Base-by-base conservation (phyloP, 2,888 invertebrate genomes). In the Ceriagrion tenellum region DNA sequence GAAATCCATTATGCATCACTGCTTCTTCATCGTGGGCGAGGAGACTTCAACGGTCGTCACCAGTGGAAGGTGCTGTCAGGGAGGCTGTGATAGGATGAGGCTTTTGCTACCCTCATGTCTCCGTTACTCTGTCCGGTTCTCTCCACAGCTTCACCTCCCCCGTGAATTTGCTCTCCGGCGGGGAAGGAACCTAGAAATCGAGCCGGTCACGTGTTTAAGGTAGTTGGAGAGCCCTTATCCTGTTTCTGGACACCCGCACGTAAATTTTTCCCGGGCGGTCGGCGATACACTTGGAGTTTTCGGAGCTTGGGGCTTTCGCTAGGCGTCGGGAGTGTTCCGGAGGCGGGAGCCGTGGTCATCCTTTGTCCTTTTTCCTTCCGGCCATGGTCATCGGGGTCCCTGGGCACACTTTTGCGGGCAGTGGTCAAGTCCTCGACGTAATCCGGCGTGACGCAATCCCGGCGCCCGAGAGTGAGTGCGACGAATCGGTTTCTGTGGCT, bases 1-100 rank as follows among this genome's bases (percentile, higher is more conserved):
- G 93, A 93, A 93, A 93, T 93, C 93, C 93, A 93, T 93, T 74
- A 93, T 93, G 69, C 23, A 93, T 93, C 93, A 40, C 47, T 69
- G 93, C 74, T 12, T 47, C 81, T 81, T 13, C 30, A 26, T 35
- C 30, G 81, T 18, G 69, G 35, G 10, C 35, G 81, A 0, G 35
- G 81, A 81, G 81, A 81, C 81, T 81, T 81, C 81, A 81, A 81
- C 81, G 35, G 30, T 35, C 35, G 81, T 35, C 30, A 16, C 35
- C 35, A 4, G 16, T 20, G 23, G 13, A 35, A 81, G 81, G 81
- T 81, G 81, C 35, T 81, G 81, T 16, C 81, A 18, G 30, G 18
- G 81, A 18, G 26, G 12, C 35, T 35, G 81, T 30, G 18, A 81
- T 81, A 35, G 1, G 69, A 69, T 23, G 69, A 8, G 23, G 59